Percentiles rank a stretch among this genome's conserved stretches.
phyloP scores from a whole-genome alignment of 2,113 vertebrate genomes.

The Ellobius talpinus region DNA sequence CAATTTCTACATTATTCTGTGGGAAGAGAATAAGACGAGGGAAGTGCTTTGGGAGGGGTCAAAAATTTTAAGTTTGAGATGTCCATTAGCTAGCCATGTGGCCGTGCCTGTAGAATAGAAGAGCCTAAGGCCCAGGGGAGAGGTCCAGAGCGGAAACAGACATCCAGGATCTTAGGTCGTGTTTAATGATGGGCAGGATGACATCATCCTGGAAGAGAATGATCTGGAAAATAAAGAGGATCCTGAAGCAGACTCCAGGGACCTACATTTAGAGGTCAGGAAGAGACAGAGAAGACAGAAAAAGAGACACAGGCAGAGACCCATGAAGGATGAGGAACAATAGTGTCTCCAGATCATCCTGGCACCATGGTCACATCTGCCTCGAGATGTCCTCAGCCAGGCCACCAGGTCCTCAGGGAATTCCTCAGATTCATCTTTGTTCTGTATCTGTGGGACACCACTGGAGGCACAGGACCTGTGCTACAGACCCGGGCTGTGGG shows the following conservation, averaged over 20 bases:
- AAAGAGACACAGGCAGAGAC: background rate
- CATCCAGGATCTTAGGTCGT: background rate
- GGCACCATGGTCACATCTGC: background rate
- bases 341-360: background rate
- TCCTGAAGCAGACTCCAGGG: background rate
- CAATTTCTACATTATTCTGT: background rate
- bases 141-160: background rate
- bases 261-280: background rate
- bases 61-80: background rate
- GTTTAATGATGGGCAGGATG: background rate
- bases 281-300: background rate
- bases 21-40: background rate
- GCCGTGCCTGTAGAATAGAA: background rate
- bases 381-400: background rate
- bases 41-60: background rate
- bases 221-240: background rate
- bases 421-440: background rate
- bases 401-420: fast-evolving
- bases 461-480: no score
- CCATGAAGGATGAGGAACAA: no score
- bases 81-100: background rate
- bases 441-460: fast-evolving
- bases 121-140: background rate
- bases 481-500: background rate
- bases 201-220: constrained; percentile 1